Base-by-base conservation (phyloP, 2,888 invertebrate species). In the Doris montereyensis region DNA sequence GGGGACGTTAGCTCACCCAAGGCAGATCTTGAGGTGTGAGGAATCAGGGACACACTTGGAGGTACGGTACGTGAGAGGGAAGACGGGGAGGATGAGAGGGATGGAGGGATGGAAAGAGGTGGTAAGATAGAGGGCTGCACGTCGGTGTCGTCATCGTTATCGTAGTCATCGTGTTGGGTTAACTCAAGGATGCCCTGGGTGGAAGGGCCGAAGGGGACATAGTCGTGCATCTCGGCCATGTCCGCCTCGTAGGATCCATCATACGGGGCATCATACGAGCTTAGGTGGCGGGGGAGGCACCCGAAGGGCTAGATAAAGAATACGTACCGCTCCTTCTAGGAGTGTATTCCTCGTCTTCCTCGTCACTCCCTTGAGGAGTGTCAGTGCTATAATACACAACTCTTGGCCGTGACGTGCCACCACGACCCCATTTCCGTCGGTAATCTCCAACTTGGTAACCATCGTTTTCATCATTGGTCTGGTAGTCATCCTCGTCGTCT, bases 151-250 rank as follows among this genome's bases (percentile, higher is more conserved):
- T 85, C 84, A 28, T 83, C 82, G 32, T 83, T 83, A n/a, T 85
- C 84, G 78, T 72, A 62, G 60, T 70, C 70, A 30, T 10, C 17
- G 30, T 77, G 62, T 26, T 62, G 17, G 41, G 76, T 79, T 60
- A 79, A 65, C 79, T 79, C 79, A 34, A 79, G 65, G 71, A 79
- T 76, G 41, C 76, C 79, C 17, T 79, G 79, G 72, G 82, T 79
- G 67, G 83, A 82, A 28, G 88, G 87, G 76, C 81, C 81, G 76
- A 85, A 88, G 60, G 88, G 87, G 28, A 88, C 85, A 77, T 87
- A 88, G 62, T 87, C 85, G 57, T 79, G 76, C 79, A 79, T 79
- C 28, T 76, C 76, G 30, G 79, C 79, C 79, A 79, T 79, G 65
- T 79, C 79, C 17, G 79, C 79, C 10, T 79, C 79, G 28, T 79